Base-by-base conservation (phyloP, 2,113 vertebrate genomes). In the Pseudopipra pipra region DNA sequence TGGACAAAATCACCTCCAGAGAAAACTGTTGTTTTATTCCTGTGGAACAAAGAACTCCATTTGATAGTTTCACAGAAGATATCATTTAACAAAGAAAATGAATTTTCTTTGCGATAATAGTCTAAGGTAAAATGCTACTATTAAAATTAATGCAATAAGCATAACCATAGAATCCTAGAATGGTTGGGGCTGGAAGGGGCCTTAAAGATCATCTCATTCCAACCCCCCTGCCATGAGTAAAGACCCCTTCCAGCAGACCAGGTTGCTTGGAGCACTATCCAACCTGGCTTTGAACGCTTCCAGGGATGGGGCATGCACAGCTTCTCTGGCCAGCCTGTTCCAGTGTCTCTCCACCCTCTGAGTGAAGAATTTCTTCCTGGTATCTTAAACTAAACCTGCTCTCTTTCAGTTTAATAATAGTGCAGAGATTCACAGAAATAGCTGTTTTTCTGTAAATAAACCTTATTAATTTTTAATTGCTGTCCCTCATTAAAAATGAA, bases 401-500 rank as follows among this genome's bases (percentile, higher is more conserved):
- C 22, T 77, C 56, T 71, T 63, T 71, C 43, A 43, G 49, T 63
- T 84, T 71, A 71, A 84, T 71, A 63, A 72, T 63, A 81, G 27
- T 22, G 16, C 39, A 67, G 37, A 68, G 33, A 28, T 74, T 89
- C 74, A 89, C 62, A 82, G 31, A 84, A 90, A 85, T 41, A 31
- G 13, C 47, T 62, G 5, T 0, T 95, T 91, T 91, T 61, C 70
- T 51, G 58, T 72, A 91, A 91, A 95, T 92, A 95, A 85, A 71
- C 9, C 19, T 70, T 55, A 81, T 85, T 59, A 72, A 78, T 85
- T 87, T 95, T 95, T 87, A 41, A 95, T 78, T 87, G 14, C 13
- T 41, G 4, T 41, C 7, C 24, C 15, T 94, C 81, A 93, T 94
- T 91, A 95, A 91, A 94, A 95, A 87, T 91, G 1, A 76, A 90